A percentile compares a stretch with the other conserved stretches of the same genome.
Evolutionary conservation across 2,113 vertebrate genomes (phyloP).

Genomic region (Toxotes jaculatrix): DNA sequence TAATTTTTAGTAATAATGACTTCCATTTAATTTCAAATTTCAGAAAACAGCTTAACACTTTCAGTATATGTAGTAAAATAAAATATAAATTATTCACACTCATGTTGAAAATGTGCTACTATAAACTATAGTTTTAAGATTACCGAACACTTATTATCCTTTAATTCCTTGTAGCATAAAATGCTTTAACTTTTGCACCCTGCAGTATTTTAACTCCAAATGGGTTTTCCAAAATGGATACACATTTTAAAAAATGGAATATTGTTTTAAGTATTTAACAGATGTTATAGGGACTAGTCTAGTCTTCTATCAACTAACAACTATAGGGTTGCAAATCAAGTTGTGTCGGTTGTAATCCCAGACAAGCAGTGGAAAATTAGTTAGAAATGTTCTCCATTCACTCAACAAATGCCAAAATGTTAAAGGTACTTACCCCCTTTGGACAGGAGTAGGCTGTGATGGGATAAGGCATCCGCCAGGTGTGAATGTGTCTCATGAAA

Average conservation of each 20-base stretch:
- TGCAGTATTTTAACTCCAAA: background rate
- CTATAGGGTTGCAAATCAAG: background rate
- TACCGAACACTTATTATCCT: too few relatives aligned
- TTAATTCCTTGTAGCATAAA: too few relatives aligned
- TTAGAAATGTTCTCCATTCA: background rate
- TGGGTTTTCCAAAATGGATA: background rate
- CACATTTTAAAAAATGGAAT: background rate
- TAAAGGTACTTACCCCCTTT: background rate
- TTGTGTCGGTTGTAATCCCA: background rate
- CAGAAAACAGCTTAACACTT: too few relatives aligned
- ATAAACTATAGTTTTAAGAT: too few relatives aligned
- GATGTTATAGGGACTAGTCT: too few relatives aligned
- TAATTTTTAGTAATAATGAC: too few relatives aligned
- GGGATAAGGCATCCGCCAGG: background rate
- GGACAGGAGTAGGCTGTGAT: conserved; percentile 2
- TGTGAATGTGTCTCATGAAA: too few relatives aligned
- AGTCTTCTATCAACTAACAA: background rate
- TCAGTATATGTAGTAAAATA: too few relatives aligned
- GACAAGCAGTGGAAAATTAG: background rate
- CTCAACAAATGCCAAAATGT: background rate
- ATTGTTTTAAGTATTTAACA: background rate
- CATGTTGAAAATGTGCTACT: too few relatives aligned
- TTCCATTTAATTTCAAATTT: too few relatives aligned
- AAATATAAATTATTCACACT: too few relatives aligned
- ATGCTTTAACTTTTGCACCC: too few relatives aligned